These are phyloP conservation scores for Unio delphinus DNA, from an alignment of 2,888 invertebrate species.

Conservation along the genomic window DNA sequence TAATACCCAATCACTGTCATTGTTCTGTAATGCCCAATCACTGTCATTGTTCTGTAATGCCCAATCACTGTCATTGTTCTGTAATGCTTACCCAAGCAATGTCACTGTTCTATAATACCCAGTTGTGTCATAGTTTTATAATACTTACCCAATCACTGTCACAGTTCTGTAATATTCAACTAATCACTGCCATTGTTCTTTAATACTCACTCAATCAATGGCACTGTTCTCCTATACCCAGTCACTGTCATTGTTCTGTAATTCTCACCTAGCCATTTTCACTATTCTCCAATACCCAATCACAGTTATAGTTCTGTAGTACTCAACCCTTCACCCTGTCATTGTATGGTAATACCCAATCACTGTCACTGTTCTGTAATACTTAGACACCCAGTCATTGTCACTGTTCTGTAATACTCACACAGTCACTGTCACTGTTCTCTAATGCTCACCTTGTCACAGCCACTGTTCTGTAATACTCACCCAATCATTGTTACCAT, in stretches of 20 bases:
- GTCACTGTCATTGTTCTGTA: slow-evolving; percentile 42
- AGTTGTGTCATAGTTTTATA: too few relatives aligned
- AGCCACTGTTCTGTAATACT: slow-evolving; percentile 1
- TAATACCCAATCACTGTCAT: too few relatives aligned
- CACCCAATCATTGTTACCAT: slow-evolving; percentile 50
- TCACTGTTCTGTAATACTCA: slow-evolving; percentile 15
- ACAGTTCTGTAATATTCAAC: slow-evolving; percentile 11
- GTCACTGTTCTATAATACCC: slow-evolving; percentile 16
- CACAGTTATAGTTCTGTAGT: too few relatives aligned
- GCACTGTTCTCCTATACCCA: slow-evolving; percentile 39
- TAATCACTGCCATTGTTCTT: too few relatives aligned
- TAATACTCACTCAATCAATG: slow-evolving; percentile 47
- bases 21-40: too few relatives aligned
- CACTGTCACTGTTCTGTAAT: too few relatives aligned
- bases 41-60: not conserved
- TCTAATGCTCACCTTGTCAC: too few relatives aligned
- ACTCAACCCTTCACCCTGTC: too few relatives aligned
- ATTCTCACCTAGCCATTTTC: too few relatives aligned
- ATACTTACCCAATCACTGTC: slow-evolving; percentile 51
- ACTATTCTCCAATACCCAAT: too few relatives aligned
- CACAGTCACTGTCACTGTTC: too few relatives aligned
- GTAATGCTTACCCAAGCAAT: slow-evolving; percentile 22
- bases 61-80: slow-evolving; percentile 37
- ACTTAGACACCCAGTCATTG: not conserved
- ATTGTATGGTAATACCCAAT: too few relatives aligned